Evolutionary conservation across 2,888 invertebrate genomes (phyloP), one percentile per base, ranked within the genome.

Genomic region (Spicauda simplicius): DNA sequence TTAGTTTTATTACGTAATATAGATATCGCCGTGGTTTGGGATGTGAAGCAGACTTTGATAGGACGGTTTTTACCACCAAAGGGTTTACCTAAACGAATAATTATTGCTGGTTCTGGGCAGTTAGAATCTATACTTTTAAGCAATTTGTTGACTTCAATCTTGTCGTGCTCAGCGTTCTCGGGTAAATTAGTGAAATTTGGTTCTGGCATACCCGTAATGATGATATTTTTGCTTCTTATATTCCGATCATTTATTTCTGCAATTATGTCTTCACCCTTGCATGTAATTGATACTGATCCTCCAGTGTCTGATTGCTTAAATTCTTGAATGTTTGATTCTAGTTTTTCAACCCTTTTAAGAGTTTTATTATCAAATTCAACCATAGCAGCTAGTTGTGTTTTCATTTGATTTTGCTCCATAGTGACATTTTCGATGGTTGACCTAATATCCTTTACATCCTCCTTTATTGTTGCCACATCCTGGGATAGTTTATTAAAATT

Each of bases 1-100:
- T 45, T 45, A n/a, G n/a, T 45, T 45, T 45, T 45, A n/a, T 52
- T 52, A 14, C 52, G 52, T 10, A 52, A 14, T 19, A 52, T 52
- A 8, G 19, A 11, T 19, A 14, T 52, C 10, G 52, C 18, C 18
- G 19, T 19, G 8, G 3, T 3, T 52, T 52, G 8, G 18, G 19
- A 52, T 52, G 11, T 7, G 8, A 52, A 52, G 52, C 52, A 18
- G 3, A 52, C 52, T 19, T 52, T 52, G 10, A 52, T 52, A 11
- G 52, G 19, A 19, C 52, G 52, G 11, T 18, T 19, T 19, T 18
- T 19, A 10, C 4, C 6, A 14, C 8, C 18, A 18, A 14, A 4
- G 19, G 10, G 14, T 19, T 52, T 52, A 6, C 52, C 52, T 6
- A 52, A 18, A 19, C 52, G 52, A 8, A 52, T 19, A 11, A 52